Percentiles rank a stretch among this genome's conserved stretches.
Evolutionary conservation across 2,797 vertebrate genomes (phyloP).

Genomic region (Catharus ustulatus): DNA sequence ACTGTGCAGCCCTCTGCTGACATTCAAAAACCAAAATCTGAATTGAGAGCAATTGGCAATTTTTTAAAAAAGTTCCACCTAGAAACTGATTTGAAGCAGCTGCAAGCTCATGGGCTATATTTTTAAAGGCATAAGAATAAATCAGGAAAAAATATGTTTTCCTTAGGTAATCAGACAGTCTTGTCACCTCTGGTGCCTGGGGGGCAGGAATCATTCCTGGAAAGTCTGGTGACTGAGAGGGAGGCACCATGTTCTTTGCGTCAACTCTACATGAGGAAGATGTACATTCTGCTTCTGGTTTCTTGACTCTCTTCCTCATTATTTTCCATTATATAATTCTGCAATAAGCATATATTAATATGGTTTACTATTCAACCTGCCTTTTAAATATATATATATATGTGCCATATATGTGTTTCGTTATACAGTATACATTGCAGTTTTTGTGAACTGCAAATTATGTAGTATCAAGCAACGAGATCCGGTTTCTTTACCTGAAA

Average conservation of each 20-base stretch:
- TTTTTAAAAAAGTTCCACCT: background rate
- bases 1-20: background rate
- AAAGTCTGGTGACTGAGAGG: background rate
- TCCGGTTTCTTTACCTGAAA: background rate
- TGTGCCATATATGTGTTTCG: background rate
- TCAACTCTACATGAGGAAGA: background rate
- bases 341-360: background rate
- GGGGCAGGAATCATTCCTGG: background rate
- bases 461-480: rapidly evolving
- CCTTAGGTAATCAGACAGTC: background rate
- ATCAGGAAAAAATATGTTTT: background rate
- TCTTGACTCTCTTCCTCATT: background rate
- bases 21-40: background rate
- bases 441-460: background rate
- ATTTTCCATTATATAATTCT: background rate
- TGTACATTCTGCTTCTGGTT: background rate
- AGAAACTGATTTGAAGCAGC: background rate
- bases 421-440: background rate
- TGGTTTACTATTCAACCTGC: background rate
- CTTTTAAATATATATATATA: background rate
- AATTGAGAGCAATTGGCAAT: background rate
- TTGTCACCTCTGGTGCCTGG: background rate
- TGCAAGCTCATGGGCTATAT: background rate
- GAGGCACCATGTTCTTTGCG: background rate
- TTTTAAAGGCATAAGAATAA: background rate